Percentiles rank a stretch among this genome's conserved stretches.
Conservation (phyloP, 2,797 vertebrate genomes). For the Cossypha caffra region DNA sequence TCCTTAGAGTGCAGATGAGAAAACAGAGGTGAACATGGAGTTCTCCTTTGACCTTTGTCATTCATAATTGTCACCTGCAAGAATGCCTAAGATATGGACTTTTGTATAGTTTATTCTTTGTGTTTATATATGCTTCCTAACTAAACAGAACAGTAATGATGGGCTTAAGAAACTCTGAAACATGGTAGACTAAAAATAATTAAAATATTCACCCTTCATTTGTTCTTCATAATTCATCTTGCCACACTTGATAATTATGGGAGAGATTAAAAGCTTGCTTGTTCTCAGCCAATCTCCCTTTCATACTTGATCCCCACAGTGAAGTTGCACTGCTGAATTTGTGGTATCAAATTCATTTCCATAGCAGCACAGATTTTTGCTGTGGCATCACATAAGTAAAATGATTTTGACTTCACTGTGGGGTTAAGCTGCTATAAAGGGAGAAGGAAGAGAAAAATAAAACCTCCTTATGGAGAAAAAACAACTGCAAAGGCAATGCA, state of each 20-base stretch:
- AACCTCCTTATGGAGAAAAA: not conserved
- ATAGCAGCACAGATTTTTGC: constrained; percentile 7
- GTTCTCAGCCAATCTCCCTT: constrained; percentile 30
- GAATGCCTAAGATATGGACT: not conserved
- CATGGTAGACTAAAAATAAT: not conserved
- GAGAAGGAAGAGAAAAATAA: not conserved
- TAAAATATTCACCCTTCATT: constrained; percentile 47
- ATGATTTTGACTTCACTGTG: constrained; percentile 31
- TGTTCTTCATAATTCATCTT: constrained; percentile 32
- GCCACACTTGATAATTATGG: constrained; percentile 18
- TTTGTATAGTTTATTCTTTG: not conserved
- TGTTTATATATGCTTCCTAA: not conserved
- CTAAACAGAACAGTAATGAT: not conserved
- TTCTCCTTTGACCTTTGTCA: not conserved
- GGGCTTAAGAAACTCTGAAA: constrained; percentile 2
- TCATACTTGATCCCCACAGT: constrained; percentile 24
- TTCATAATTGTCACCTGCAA: not conserved
- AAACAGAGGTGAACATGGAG: not conserved
- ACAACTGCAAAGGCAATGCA: not conserved
- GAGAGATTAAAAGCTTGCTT: constrained; percentile 45
- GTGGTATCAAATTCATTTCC: constrained; percentile 38
- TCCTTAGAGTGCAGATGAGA: not conserved
- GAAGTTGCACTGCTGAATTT: constrained; percentile 7
- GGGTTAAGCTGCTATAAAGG: constrained; percentile 17
- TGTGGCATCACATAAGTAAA: not conserved